Conservation (phyloP, 2,797 vertebrate species). For the Philypnodon macrostomus region DNA sequence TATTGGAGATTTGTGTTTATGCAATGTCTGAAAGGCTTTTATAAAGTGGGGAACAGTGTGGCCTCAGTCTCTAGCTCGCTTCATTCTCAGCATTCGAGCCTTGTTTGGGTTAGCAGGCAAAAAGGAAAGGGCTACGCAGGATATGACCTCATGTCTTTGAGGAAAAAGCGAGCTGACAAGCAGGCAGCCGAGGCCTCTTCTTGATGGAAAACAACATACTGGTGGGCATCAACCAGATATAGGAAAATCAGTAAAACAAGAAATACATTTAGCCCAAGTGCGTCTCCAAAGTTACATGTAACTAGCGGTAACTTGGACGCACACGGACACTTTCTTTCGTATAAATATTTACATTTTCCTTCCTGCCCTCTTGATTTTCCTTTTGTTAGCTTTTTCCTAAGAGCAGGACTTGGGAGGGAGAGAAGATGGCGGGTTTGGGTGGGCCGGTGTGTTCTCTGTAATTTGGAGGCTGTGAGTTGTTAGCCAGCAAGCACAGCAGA, state of each 20-base stretch:
- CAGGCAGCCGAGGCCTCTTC: slow-evolving; percentile 66
- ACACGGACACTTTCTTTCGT: not conserved
- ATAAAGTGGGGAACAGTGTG: slow-evolving; percentile 45
- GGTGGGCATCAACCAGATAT: slow-evolving; percentile 32
- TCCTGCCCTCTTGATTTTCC: slow-evolving; percentile 13
- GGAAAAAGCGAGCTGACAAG: slow-evolving; percentile 70
- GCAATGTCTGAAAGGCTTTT: slow-evolving; percentile 9
- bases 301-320: not conserved
- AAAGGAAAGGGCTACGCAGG: slow-evolving; percentile 80
- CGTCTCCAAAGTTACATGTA: slow-evolving; percentile 2
- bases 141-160: slow-evolving; percentile 83
- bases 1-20: slow-evolving; percentile 9
- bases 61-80: slow-evolving; percentile 47
- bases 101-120: slow-evolving; percentile 79
- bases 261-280: not conserved
- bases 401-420: slow-evolving; percentile 47
- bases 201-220: slow-evolving; percentile 69
- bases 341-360: slow-evolving; percentile 9
- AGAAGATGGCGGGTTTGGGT: slow-evolving; percentile 71
- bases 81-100: slow-evolving; percentile 61
- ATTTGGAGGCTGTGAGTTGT: slow-evolving; percentile 64
- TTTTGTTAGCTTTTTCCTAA: slow-evolving; percentile 11
- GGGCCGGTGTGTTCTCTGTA: slow-evolving; percentile 79
- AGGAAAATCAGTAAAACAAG: slow-evolving; percentile 14
- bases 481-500: slow-evolving; percentile 62